Evolutionary conservation across 2,888 invertebrate genomes (phyloP).

Genomic region (Petrolisthes cinctipes): DNA sequence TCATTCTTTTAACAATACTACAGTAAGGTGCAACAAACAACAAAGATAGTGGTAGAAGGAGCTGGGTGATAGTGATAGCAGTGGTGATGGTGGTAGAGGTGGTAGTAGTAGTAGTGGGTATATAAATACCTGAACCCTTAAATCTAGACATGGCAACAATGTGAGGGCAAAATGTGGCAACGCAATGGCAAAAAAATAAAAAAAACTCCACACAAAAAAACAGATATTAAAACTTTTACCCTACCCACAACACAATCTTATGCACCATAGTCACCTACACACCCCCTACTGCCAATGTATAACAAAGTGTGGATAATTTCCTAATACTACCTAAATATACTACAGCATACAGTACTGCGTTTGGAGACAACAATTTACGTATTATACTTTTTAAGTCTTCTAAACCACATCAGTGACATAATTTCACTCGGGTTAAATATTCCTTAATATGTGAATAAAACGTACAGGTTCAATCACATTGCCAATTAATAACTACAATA

Average conservation of each 20-base stretch:
- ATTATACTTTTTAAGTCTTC: too few relatives aligned
- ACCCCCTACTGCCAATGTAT: neutral
- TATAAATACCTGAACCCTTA: slow-evolving; percentile 4
- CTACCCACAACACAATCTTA: neutral
- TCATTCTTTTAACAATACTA: too few relatives aligned
- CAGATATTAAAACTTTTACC: neutral
- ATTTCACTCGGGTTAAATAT: too few relatives aligned
- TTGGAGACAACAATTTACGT: too few relatives aligned
- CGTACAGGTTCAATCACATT: too few relatives aligned
- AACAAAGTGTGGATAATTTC: neutral
- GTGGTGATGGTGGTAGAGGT: neutral
- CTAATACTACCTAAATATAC: too few relatives aligned
- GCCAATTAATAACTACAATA: too few relatives aligned
- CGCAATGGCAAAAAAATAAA: neutral
- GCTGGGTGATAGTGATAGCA: neutral
- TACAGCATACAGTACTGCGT: too few relatives aligned
- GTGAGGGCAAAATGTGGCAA: neutral
- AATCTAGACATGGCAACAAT: slow-evolving; percentile 32
- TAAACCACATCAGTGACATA: too few relatives aligned
- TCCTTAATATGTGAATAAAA: too few relatives aligned
- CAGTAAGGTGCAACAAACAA: too few relatives aligned
- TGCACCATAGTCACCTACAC: neutral
- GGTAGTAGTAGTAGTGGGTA: neutral
- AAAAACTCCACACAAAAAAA: neutral
- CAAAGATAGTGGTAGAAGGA: too few relatives aligned